Percentiles rank a stretch among this genome's conserved stretches.
phyloP scores from a whole-genome alignment of 2,888 invertebrate species.

The Lepeophtheirus nordmannii region DNA sequence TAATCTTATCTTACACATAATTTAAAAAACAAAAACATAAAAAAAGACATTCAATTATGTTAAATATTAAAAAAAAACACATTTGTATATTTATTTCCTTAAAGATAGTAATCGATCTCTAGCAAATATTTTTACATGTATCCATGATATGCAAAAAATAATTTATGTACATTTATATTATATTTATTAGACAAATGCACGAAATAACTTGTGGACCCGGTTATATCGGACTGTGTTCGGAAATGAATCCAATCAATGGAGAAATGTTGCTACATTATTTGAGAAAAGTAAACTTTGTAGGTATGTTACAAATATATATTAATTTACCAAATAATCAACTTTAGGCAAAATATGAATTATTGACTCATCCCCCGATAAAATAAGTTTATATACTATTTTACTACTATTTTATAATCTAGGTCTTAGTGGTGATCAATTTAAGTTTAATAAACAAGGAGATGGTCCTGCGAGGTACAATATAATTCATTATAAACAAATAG shows the following conservation, averaged over 20 bases:
- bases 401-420: conserved; percentile 42
- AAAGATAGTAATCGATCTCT: no score
- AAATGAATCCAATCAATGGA: conserved; percentile 79
- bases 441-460: conserved; percentile 75
- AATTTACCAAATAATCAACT: no score
- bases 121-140: no score
- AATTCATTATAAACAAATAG: conserved; percentile 75
- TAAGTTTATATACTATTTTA: no score
- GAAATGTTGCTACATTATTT: conserved; percentile 65
- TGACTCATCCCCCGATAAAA: no score
- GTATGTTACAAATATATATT: conserved; percentile 49
- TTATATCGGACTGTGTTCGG: conserved; percentile 58
- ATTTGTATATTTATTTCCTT: no score
- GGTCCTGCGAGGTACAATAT: conserved; percentile 90
- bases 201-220: conserved; percentile 53
- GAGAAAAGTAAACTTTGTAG: conserved; percentile 68
- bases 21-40: no score
- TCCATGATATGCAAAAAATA: no score
- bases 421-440: conserved; percentile 71
- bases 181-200: conserved; percentile 61
- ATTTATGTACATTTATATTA: no score
- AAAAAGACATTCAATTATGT: no score
- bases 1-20: no score
- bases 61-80: no score
- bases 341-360: neutral